These are phyloP conservation scores for Pseudomugil gertrudae DNA, from an alignment of 2,797 vertebrate species.

Conservation along the genomic window DNA sequence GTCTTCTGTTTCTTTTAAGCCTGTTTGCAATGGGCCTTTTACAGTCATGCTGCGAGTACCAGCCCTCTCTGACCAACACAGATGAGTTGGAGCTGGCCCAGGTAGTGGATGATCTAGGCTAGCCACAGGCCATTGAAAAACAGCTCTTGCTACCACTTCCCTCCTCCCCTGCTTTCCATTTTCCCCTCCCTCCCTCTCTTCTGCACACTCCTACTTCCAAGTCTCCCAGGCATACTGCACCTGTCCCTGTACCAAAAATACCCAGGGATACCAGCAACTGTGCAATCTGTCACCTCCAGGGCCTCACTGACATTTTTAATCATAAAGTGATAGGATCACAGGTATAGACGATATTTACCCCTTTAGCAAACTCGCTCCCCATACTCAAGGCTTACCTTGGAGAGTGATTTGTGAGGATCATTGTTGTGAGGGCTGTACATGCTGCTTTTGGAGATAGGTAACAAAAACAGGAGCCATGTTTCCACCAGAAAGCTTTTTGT, in stretches of 20 bases:
- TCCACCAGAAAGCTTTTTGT: constrained; percentile 65
- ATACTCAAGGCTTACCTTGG: constrained; percentile 64
- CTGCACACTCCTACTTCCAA: constrained; percentile 51
- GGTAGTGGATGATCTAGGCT: constrained; percentile 58
- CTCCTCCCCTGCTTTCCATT: constrained; percentile 52
- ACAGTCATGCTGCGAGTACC: constrained; percentile 70
- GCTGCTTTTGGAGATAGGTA: constrained; percentile 54
- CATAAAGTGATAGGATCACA: constrained; percentile 77
- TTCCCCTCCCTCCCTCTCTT: constrained; percentile 49
- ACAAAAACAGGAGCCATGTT: constrained; percentile 61
- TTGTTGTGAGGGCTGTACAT: constrained; percentile 61
- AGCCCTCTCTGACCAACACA: constrained; percentile 68
- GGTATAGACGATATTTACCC: constrained; percentile 73
- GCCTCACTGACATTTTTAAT: constrained; percentile 83
- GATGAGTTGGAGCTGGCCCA: constrained; percentile 73
- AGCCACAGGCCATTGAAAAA: constrained; percentile 71
- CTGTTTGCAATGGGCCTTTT: constrained; percentile 61
- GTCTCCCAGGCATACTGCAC: constrained; percentile 78
- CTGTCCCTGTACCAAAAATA: constrained; percentile 82
- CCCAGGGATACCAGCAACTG: constrained; percentile 72
- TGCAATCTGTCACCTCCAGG: constrained; percentile 82
- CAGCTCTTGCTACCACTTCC: constrained; percentile 56
- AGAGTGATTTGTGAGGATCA: constrained; percentile 69
- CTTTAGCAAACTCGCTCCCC: constrained; percentile 67
- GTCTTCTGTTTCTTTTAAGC: constrained; percentile 54